Percentiles rank a stretch among this genome's conserved stretches.
Evolutionary conservation across 2,797 vertebrate species (phyloP).

Genomic region (Fistularia commersonii): DNA sequence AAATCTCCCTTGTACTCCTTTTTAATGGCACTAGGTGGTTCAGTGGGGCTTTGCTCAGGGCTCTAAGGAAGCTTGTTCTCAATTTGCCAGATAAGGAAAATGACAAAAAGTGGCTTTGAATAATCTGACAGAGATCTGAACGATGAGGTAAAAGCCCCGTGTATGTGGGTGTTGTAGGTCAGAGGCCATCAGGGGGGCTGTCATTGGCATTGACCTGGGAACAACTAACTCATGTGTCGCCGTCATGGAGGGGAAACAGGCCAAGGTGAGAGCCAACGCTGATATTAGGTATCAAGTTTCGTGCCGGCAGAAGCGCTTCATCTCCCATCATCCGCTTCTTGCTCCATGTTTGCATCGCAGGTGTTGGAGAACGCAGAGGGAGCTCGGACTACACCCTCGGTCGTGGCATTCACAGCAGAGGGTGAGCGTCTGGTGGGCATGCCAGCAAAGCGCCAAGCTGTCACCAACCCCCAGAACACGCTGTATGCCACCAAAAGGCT

Average conservation of each 20-base stretch:
- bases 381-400: conserved; percentile 94
- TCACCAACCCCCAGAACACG: conserved; percentile 96
- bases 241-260: conserved; percentile 98
- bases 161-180: conserved; percentile 74
- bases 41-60: too few species aligned
- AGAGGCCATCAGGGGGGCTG: conserved; percentile 91
- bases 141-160: too few species aligned
- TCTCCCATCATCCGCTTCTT: too few species aligned
- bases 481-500: conserved; percentile 96
- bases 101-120: background rate
- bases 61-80: too few species aligned
- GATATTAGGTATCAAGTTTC: background rate
- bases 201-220: conserved; percentile 96
- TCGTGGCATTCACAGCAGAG: conserved; percentile 88
- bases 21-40: too few species aligned
- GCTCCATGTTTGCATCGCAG: conserved; percentile 53
- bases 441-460: conserved; percentile 94
- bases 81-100: too few species aligned
- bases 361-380: conserved; percentile 96
- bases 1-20: too few species aligned
- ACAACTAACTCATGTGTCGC: conserved; percentile 98
- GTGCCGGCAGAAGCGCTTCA: background rate
- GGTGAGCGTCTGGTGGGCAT: conserved; percentile 94
- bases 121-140: background rate
- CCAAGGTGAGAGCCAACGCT: conserved; percentile 78